phyloP scores from a whole-genome alignment of 2,797 vertebrate genomes.

The Catamblyrhynchus diadema region DNA sequence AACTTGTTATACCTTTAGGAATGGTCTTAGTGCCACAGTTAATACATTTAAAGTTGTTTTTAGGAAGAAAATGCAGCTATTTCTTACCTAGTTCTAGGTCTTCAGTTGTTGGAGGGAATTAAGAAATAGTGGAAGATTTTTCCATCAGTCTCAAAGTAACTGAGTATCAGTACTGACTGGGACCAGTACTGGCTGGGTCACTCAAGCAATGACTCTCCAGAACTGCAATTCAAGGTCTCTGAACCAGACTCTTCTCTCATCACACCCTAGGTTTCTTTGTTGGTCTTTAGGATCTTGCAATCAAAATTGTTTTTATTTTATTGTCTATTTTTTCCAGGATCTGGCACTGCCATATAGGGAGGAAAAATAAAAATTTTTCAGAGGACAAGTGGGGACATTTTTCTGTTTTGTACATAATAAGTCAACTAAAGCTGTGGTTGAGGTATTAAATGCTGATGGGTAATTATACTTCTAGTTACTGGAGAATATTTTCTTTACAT shows the following conservation, averaged over 20 bases:
- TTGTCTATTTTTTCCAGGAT: rapidly evolving
- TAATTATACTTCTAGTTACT: not conserved
- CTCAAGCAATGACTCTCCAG: not conserved
- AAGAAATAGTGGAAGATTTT: not conserved
- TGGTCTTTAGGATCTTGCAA: not conserved
- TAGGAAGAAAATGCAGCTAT: not conserved
- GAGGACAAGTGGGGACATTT: not conserved
- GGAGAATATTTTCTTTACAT: not conserved
- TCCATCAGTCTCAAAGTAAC: not conserved
- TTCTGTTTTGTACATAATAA: not conserved
- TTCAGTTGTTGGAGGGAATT: not conserved
- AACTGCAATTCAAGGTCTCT: not conserved
- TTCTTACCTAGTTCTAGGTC: not conserved
- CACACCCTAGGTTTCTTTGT: not conserved
- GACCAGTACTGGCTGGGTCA: not conserved
- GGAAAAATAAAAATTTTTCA: not conserved
- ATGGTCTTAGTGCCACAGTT: not conserved
- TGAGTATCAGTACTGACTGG: not conserved
- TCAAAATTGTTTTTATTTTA: not conserved
- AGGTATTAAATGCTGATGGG: not conserved
- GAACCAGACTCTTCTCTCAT: not conserved
- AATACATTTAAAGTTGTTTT: not conserved
- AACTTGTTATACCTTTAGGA: not conserved
- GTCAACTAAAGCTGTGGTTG: not conserved
- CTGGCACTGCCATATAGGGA: not conserved